phyloP scores from a whole-genome alignment of 2,797 vertebrate genomes.

The Phataginus tricuspis region DNA sequence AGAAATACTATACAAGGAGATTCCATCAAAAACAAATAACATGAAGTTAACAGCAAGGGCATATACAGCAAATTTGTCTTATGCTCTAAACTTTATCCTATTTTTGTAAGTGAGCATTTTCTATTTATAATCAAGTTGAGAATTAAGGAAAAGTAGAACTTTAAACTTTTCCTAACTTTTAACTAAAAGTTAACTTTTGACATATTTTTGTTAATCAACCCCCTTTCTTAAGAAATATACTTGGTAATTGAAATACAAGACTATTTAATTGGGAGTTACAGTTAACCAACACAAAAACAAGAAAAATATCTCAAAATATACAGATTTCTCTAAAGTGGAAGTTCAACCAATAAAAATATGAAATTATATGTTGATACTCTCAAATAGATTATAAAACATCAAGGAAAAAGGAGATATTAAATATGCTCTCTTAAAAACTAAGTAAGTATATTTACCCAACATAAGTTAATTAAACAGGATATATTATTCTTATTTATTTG shows the following conservation, averaged over 20 bases:
- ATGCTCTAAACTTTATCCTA: slow-evolving; percentile 19
- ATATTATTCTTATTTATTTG: slow-evolving; percentile 13
- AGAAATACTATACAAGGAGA: background rate
- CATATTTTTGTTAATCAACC: slow-evolving; percentile 13
- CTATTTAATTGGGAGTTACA: slow-evolving; percentile 16
- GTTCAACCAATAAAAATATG: slow-evolving; percentile 16
- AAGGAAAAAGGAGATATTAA: slow-evolving; percentile 38
- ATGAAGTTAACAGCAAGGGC: slow-evolving; percentile 50
- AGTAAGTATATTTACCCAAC: background rate
- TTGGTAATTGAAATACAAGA: slow-evolving; percentile 49
- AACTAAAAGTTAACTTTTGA: background rate
- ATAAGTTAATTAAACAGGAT: slow-evolving; percentile 44
- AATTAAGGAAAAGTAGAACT: slow-evolving; percentile 29
- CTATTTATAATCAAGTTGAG: slow-evolving; percentile 12
- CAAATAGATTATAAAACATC: slow-evolving; percentile 67
- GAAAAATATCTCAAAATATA: slow-evolving; percentile 37
- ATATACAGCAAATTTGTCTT: slow-evolving; percentile 60
- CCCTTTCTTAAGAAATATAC: slow-evolving; percentile 21
- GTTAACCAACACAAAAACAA: slow-evolving; percentile 14
- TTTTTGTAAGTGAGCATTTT: slow-evolving; percentile 46
- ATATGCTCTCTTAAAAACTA: slow-evolving; percentile 39
- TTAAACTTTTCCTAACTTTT: slow-evolving; percentile 9
- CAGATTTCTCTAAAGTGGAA: slow-evolving; percentile 39
- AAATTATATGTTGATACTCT: slow-evolving; percentile 31
- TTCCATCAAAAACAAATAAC: slow-evolving; percentile 38